Base-by-base conservation (phyloP, 2,888 invertebrate genomes). In the Spatulosminthurus flaviceps region DNA sequence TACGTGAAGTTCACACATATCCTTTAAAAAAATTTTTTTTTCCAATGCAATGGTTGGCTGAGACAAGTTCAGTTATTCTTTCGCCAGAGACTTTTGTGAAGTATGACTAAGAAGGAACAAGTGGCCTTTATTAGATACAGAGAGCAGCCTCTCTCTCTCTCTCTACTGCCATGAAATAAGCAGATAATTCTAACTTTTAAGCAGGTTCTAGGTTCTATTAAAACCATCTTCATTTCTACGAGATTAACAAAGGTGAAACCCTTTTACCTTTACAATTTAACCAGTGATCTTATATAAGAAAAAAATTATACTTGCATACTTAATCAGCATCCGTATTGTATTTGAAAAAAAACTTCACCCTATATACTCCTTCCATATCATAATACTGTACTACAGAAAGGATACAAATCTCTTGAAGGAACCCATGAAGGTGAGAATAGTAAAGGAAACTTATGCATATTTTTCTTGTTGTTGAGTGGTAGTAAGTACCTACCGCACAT, bases 231-330 rank as follows among this genome's bases (percentile, higher is more conserved):
- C 72, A 66, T 72, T 76, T 79, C 78, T 80, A 81, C 78, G 74
- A 78, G 81, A 81, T 75, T 81, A 79, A 79, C 80, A 80, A 82
- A 80, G 82, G 72, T 71, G 81, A 81, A 81, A 34, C 80, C 78
- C 42, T 77, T 64, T 71, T 21, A 69, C 29, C 74, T 70, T 61
- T 22, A 74, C 69, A 51, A 51, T 19, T 51, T 51, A 51, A 51
- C 51, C 51, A 13, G 43, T 70, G 26, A 60, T 43, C 51, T 21
- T 41, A 34, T 51, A 71, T 51, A 60, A 19, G 67, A 77, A 69
- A 69, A 19, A 16, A 5, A 9, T 51, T 4, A 51, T 51, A 51
- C 16, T 51, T 13, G 19, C 70, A 34, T 22, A 70, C 70, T 21
- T 42, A 51, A 51, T 19, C 51, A 34, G 34, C 34, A 34, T 34